A percentile compares a stretch with the other conserved stretches of the same genome.
These are phyloP conservation scores for Sipha flava DNA, from an alignment of 1,140 invertebrate species.

Conservation along the genomic window DNA sequence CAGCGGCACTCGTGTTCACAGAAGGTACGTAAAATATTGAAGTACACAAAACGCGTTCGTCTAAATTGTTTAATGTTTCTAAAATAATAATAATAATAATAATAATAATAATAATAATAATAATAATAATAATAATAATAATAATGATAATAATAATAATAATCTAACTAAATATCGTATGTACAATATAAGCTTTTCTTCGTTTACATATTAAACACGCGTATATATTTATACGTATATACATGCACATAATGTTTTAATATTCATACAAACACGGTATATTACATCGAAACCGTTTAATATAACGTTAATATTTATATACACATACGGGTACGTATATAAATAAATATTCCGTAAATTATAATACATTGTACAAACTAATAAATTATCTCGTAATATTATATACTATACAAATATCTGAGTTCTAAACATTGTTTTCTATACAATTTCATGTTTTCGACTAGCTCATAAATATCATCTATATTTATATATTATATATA, in stretches of 20 bases:
- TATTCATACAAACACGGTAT: neutral
- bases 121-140: slow-evolving; percentile 5
- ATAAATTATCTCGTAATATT: slow-evolving; percentile 21
- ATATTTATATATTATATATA: neutral
- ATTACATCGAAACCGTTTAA: neutral
- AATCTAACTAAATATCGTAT: slow-evolving; percentile 16
- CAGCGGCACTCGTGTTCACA: too few relatives aligned
- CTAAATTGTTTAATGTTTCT: slow-evolving; percentile 31
- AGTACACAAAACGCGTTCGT: neutral
- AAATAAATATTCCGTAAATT: neutral
- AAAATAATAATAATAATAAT: slow-evolving; percentile 29
- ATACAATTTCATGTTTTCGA: slow-evolving; percentile 20
- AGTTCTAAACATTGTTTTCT: slow-evolving; percentile 16
- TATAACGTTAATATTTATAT: neutral
- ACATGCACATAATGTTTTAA: neutral
- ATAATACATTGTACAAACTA: slow-evolving; percentile 13
- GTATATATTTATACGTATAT: neutral
- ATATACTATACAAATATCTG: neutral
- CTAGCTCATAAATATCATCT: slow-evolving; percentile 27
- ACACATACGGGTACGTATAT: neutral
- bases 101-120: slow-evolving; percentile 10
- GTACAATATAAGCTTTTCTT: slow-evolving; percentile 23
- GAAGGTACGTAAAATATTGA: neutral
- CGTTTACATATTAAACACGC: neutral
- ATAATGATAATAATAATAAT: neutral